phyloP scores from a whole-genome alignment of 1,140 invertebrate genomes.

The Akabosia matsudoensis region DNA sequence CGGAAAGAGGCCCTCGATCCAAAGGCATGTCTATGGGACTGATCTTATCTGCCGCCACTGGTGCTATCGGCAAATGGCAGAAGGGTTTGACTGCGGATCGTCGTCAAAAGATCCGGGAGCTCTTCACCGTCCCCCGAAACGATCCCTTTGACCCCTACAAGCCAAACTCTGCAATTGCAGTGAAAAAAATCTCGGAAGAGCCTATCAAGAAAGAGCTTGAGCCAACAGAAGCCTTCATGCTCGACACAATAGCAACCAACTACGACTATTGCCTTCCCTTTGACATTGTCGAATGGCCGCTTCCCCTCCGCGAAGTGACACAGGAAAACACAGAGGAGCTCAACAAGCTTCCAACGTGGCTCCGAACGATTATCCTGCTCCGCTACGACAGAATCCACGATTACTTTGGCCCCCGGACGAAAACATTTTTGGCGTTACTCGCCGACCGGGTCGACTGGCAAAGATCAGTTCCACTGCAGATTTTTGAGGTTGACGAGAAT shows the following conservation, averaged over 20 bases:
- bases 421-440: background rate
- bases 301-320: background rate
- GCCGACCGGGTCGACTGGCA: background rate
- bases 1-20: background rate
- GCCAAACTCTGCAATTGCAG: slow-evolving; percentile 25
- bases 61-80: slow-evolving; percentile 13
- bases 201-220: slow-evolving; percentile 1
- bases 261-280: slow-evolving; percentile 21
- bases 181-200: background rate
- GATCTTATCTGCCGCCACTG: background rate
- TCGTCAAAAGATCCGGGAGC: background rate
- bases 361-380: background rate
- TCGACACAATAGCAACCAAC: slow-evolving; percentile 22
- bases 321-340: slow-evolving; percentile 12
- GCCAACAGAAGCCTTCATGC: background rate
- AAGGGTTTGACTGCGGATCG: background rate
- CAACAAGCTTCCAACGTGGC: slow-evolving; percentile 11
- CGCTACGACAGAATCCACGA: background rate
- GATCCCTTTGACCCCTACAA: slow-evolving; percentile 30
- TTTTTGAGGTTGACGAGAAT: slow-evolving; percentile 5
- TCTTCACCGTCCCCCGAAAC: slow-evolving; percentile 29
- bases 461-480: background rate
- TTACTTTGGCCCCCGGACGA: background rate
- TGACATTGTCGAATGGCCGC: slow-evolving; percentile 10
- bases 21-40: background rate